Evolutionary conservation across 2,113 vertebrate genomes (phyloP), one percentile per base, ranked within the genome.

Genomic region (Sciurus niger): DNA sequence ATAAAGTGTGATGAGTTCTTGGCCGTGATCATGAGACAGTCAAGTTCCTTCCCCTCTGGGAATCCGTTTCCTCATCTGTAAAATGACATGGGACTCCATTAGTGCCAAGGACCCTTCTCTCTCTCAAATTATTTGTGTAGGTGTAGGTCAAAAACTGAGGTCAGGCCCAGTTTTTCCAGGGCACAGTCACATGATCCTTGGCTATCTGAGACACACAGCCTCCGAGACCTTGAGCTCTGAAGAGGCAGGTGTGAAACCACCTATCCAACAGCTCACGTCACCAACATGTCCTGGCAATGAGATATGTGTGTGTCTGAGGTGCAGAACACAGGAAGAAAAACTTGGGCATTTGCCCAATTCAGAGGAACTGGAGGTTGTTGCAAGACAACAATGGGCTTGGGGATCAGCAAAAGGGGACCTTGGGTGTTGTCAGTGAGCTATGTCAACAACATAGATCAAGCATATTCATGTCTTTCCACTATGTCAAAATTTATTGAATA

Each of bases 271-370:
- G 48, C 58, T 67, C 34, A 68, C 0, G 4, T 86, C 89, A 83
- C 43, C 55, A 46, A 55, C 20, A 17, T 55, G 74, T 86, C 83
- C 84, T 78, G 97, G 85, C 89, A 93, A 17, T 0, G 9, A 67
- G 55, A 95, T 40, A 40, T 67, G 0, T n/a, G 43, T 83, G 79
- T 48, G 67, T 60, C 70, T 25, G 80, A 30, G 22, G 48, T 53
- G 37, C 40, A 0, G 53, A 72, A 73, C 43, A 90, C 84, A 34
- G 25, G 32, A 70, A 93, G 86, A 72, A 90, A 95, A 96, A 93
- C 60, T 40, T 74, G 60, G 20, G 32, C 0, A 0, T 84, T 34
- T 84, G 40, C 79, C 80, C 1, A 6, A 77, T 17, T 48, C 4
- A 24, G 43, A 89, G 16, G 63, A 86, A 28, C 48, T 43, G 53